phyloP scores from a whole-genome alignment of 2,888 invertebrate genomes.

The Malthinus flaveolus region DNA sequence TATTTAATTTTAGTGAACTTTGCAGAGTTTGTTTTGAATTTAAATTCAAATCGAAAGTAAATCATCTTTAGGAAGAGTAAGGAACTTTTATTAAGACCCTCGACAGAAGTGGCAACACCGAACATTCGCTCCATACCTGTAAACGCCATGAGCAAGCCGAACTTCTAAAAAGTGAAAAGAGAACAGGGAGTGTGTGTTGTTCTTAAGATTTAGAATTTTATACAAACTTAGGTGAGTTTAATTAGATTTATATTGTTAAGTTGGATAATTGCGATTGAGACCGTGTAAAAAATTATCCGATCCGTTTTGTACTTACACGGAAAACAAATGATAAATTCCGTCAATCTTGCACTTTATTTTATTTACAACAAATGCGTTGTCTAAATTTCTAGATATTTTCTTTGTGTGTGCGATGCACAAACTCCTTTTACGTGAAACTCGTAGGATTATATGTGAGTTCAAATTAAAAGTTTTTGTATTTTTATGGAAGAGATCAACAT shows the following conservation, averaged over 20 bases:
- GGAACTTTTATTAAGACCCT: not conserved
- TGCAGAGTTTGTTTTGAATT: too few relatives aligned
- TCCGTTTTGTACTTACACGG: slow-evolving; percentile 11
- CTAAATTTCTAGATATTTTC: too few relatives aligned
- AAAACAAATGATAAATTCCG: slow-evolving; percentile 7
- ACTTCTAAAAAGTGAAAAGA: slow-evolving; percentile 46
- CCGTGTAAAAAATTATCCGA: not conserved
- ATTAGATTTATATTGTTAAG: not conserved
- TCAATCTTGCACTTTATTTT: not conserved
- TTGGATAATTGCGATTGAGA: not conserved
- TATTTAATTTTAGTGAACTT: too few relatives aligned
- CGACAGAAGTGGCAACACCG: not conserved
- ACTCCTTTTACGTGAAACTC: too few relatives aligned
- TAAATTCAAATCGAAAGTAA: too few relatives aligned
- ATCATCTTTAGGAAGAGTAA: not conserved
- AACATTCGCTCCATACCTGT: slow-evolving; percentile 3
- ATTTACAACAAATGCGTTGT: too few relatives aligned
- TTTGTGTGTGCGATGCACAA: too few relatives aligned
- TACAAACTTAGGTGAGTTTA: slow-evolving; percentile 17
- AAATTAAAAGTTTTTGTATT: slow-evolving; percentile 29
- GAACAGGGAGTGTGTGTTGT: slow-evolving; percentile 50
- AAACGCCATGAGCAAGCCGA: slow-evolving; percentile 51
- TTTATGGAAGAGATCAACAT: slow-evolving; percentile 47
- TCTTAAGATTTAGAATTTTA: slow-evolving; percentile 32
- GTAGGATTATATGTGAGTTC: too few relatives aligned